Base-by-base conservation (phyloP, 2,113 vertebrate genomes). In the Eulemur macaco region DNA sequence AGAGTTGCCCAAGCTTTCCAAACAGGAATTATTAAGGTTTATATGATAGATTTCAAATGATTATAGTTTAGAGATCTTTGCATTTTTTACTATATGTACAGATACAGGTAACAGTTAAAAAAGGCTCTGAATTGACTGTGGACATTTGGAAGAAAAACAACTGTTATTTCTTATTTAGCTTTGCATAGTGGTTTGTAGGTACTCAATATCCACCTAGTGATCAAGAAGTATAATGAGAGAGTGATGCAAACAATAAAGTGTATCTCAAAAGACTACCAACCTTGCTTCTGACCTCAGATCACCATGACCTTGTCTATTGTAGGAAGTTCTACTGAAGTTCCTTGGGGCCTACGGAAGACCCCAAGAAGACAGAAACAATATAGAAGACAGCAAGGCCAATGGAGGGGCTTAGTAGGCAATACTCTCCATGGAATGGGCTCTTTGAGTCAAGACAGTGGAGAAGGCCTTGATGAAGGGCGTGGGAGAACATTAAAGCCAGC, bases 61-160 rank as follows among this genome's bases (percentile, higher is more conserved):
- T 54, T 84, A 64, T 4, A 77, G 63, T 25, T 85, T 29, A 50
- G 66, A 64, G 17, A 85, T 7, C 21, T 68, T 50, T 52, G 45
- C 37, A 52, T 58, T 96, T 95, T 89, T 83, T 34, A 42, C 78
- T 50, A 18, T 21, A 91, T 54, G 66, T 71, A 89, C 15, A 96
- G 60, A 60, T 1, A 74, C 8, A 87, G 29, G 4, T 68, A 66
- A 69, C 5, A 92, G 39, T 76, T 80, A 17, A 12, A 76, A 77
- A 63, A 64, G 31, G 64, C 14, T 94, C 47, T 45, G 60, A 68
- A 66, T 20, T n/a, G 56, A 73, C 27, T 92, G 6, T 89, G 60
- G 25, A 42, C 8, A 56, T 20, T 39, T 80, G 34, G 27, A 91
- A 37, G 64, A 74, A 84, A 91, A 91, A 20, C 15, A 56, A 31